Percentiles rank a stretch among this genome's conserved stretches.
Conservation (phyloP, 2,888 invertebrate genomes). For the Cantharis lateralis region DNA sequence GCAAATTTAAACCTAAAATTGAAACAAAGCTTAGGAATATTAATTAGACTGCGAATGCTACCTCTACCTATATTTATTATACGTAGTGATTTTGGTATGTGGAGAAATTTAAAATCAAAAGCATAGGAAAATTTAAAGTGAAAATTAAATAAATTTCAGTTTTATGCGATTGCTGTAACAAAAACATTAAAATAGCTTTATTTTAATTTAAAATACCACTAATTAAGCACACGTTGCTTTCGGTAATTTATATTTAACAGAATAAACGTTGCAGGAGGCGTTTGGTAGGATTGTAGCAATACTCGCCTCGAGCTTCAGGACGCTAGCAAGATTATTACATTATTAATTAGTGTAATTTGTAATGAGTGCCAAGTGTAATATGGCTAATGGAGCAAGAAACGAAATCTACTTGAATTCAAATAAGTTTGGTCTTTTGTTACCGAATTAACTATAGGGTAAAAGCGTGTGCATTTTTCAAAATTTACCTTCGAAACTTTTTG, state of each 20-base stretch:
- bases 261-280: conserved; percentile 10
- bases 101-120: neutral
- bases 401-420: neutral
- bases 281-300: conserved; percentile 15
- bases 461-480: neutral
- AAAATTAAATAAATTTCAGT: neutral
- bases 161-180: neutral
- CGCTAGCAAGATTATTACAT: conserved; percentile 40
- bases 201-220: conserved; percentile 10
- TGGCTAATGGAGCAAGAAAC: conserved; percentile 13
- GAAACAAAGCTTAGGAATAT: too few species aligned
- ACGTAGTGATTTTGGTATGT: too few species aligned
- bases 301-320: conserved; percentile 31
- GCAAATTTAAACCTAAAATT: too few species aligned
- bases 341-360: conserved; percentile 43
- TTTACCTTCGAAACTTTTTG: neutral
- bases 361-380: conserved; percentile 29
- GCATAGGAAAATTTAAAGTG: neutral
- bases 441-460: neutral
- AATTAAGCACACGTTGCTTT: conserved; percentile 15
- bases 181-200: neutral
- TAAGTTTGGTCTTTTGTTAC: neutral
- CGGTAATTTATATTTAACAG: conserved; percentile 18
- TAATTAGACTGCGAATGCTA: too few species aligned
- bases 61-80: too few species aligned